Evolutionary conservation across 2,113 vertebrate genomes (phyloP), one percentile per base, ranked within the genome.

Genomic region (Castor canadensis): DNA sequence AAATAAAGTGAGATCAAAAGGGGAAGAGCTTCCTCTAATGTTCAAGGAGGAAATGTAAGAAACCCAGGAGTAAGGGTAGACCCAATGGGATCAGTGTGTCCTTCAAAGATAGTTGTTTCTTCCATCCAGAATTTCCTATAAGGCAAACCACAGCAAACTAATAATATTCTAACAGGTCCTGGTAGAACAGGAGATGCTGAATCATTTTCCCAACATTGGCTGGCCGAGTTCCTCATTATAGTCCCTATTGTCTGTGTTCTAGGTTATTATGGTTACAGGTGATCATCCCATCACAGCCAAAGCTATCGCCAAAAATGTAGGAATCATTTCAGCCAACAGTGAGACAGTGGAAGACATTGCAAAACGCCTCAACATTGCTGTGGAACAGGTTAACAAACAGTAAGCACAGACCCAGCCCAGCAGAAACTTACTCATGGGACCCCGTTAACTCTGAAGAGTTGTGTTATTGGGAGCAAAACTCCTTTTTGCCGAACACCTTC

Each of bases 221-320:
- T 54, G 2, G 19, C 32, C 0, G 0, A 5, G 0, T 75, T 75
- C 77, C 79, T 97, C 73, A 56, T 88, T 69, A 26, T 1, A 89
- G 10, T 5, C 22, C 62, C 87, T 97, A 47, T 97, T 32, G 43
- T 87, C 45, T 87, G 49, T 85, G 71, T 52, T 94, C 11, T 83
- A 99, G 99, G 98, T 99, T 86, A 99, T 99, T 45, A 99, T 99
- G 98, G 98, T 99, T 62, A 99, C 99, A 52, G 98, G 98, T 0
- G 98, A 99, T 84, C 99, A 99, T 3, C 98, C 98, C 30, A 99
- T 99, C 96, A 99, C 98, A 0, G 99, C 99, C 13, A 99, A 98
- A 94, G 99, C 98, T 72, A 99, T 99, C 28, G 99, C 98, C 96
- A 99, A 98, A 96, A 99, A 98, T 0, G 98, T 99, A 0, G 98